A percentile compares a stretch with the other conserved stretches of the same genome.
Evolutionary conservation across 2,113 vertebrate species (phyloP).

Genomic region (Neodon shergylaensis): DNA sequence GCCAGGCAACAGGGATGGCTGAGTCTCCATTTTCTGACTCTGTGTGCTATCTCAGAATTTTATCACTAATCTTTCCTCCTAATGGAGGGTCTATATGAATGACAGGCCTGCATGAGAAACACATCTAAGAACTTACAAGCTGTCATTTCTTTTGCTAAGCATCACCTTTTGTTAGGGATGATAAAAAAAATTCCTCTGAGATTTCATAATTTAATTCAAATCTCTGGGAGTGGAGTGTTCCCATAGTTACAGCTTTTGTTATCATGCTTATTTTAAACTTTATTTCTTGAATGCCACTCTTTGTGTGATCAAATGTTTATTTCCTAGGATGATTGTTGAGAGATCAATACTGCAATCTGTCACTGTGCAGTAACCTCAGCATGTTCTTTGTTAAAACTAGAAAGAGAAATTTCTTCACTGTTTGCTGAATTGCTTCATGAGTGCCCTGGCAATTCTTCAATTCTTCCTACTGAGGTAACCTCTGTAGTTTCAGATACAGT

Average conservation of each 20-base stretch:
- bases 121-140: slow-evolving; percentile 27
- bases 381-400: slow-evolving; percentile 45
- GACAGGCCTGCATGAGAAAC: not conserved
- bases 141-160: slow-evolving; percentile 51
- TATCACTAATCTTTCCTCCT: not conserved
- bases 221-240: not conserved
- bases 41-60: not conserved
- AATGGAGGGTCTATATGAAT: not conserved
- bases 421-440: slow-evolving; percentile 6
- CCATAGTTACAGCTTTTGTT: slow-evolving; percentile 61
- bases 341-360: slow-evolving; percentile 59
- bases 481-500: not conserved
- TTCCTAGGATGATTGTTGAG: slow-evolving; percentile 21
- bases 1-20: not conserved
- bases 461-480: not conserved
- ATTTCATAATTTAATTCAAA: slow-evolving; percentile 49
- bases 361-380: not conserved
- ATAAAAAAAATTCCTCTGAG: slow-evolving; percentile 61
- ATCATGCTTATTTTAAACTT: slow-evolving; percentile 21
- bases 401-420: slow-evolving; percentile 42
- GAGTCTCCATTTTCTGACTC: slow-evolving; percentile 4
- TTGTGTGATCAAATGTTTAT: slow-evolving; percentile 50
- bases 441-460: not conserved
- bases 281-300: slow-evolving; percentile 1
- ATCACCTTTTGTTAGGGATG: slow-evolving; percentile 44